A percentile compares a stretch with the other conserved stretches of the same genome.
These are phyloP conservation scores for Anastrepha ludens DNA, from an alignment of 1,140 invertebrate genomes.

Conservation along the genomic window DNA sequence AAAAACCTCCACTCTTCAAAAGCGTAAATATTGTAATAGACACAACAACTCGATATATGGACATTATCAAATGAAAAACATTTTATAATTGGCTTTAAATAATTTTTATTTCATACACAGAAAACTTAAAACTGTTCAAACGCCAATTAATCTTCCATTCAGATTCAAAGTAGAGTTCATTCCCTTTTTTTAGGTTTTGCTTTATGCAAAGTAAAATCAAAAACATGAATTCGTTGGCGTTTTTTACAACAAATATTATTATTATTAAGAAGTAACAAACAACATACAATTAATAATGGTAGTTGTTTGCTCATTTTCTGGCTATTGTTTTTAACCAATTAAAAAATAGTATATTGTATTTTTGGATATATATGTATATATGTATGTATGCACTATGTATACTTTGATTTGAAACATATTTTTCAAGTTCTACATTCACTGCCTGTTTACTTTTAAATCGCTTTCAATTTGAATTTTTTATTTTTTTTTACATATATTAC, in stretches of 20 bases:
- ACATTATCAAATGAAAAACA: neutral
- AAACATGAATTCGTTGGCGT: constrained; percentile 25
- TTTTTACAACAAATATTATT: constrained; percentile 20
- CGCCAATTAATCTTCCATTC: constrained; percentile 8
- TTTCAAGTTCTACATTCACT: constrained; percentile 11
- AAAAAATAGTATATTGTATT: constrained; percentile 22
- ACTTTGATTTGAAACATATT: constrained; percentile 48
- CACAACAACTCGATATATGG: too few species aligned
- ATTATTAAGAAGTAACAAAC: constrained; percentile 16
- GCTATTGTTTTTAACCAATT: constrained; percentile 45
- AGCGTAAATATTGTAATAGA: too few species aligned
- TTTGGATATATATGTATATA: neutral
- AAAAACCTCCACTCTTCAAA: too few species aligned
- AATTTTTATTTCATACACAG: constrained; percentile 53
- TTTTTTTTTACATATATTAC: neutral
- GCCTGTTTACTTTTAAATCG: neutral
- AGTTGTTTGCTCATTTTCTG: neutral
- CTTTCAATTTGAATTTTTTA: neutral
- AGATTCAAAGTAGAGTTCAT: constrained; percentile 4
- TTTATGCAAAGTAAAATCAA: constrained; percentile 27
- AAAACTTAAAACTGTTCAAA: constrained; percentile 43
- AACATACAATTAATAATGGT: constrained; percentile 41
- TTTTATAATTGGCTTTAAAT: constrained; percentile 36
- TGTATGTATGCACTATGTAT: constrained; percentile 17
- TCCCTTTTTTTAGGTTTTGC: constrained; percentile 15